phyloP scores from a whole-genome alignment of 2,888 invertebrate genomes.

The Macaria liturata region DNA sequence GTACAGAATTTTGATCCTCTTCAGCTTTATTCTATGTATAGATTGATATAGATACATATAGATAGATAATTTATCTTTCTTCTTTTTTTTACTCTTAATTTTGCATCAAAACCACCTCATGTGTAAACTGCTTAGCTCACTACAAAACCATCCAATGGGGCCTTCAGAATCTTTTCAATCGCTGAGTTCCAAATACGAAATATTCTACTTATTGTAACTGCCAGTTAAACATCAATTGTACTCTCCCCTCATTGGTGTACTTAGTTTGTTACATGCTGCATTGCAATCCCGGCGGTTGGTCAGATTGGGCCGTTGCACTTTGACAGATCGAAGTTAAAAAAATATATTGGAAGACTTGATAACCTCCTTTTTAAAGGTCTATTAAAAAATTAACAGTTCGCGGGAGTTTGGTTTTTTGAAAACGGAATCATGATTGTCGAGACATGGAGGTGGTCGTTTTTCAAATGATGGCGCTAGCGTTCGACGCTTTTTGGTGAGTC shows the following conservation, averaged over 20 bases:
- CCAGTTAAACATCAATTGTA: conserved; percentile 57
- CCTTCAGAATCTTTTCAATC: conserved; percentile 23
- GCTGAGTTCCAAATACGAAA: conserved; percentile 29
- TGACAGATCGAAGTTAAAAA: conserved; percentile 12
- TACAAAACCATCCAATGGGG: conserved; percentile 13
- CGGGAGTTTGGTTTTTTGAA: conserved; percentile 14
- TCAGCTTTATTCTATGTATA: too few relatives aligned
- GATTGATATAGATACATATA: too few relatives aligned
- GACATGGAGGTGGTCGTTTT: conserved; percentile 45
- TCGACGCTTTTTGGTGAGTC: conserved; percentile 66
- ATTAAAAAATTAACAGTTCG: too few relatives aligned
- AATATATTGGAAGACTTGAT: conserved; percentile 1
- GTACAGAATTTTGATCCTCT: too few relatives aligned
- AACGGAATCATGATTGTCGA: conserved; percentile 14
- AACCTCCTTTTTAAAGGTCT: too few relatives aligned
- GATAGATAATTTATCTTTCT: too few relatives aligned
- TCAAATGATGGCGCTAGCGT: conserved; percentile 41
- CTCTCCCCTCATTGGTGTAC: conserved; percentile 53
- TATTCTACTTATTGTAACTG: conserved; percentile 44
- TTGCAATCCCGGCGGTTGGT: conserved; percentile 54
- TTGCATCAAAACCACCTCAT: not conserved
- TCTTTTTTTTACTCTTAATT: too few relatives aligned
- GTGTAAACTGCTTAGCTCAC: conserved; percentile 1
- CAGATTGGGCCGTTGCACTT: conserved; percentile 53
- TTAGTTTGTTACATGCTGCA: conserved; percentile 34